Base-by-base conservation (phyloP, 2,888 invertebrate genomes). In the Notocelia uddmanniana region DNA sequence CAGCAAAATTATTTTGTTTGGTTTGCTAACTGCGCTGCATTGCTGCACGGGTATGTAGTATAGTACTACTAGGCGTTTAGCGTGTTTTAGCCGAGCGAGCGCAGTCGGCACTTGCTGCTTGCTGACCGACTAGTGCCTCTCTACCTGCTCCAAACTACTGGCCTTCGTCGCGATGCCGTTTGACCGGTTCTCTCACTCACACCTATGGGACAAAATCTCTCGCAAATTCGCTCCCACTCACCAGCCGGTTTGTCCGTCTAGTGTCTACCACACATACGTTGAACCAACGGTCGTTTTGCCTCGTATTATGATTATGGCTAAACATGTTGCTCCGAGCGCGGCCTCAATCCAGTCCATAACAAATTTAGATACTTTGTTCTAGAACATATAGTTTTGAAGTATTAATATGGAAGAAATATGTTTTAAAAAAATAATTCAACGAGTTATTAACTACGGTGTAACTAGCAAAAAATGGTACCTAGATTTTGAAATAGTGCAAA, bases 171-270 rank as follows among this genome's bases (percentile, higher is more conserved):
- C 86, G 90, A 91, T 91, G 90, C 85, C 76, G 92, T 89, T 84
- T 84, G 88, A 92, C 92, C 90, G 92, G 92, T 92, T 90, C 86
- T 87, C 89, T 84, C 81, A 84, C 90, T 89, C 88, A 84, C 88
- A 88, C 88, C 86, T 80, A 81, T 83, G 79, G 81, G 81, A 81
- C 79, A 74, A 77, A 80, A 81, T 82, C 77, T 80, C 84, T 91
- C 83, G 92, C 93, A 87, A 93, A 92, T 89, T 90, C 86, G 85
- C 89, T 88, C 86, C 87, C 85, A 89, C 88, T 84, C 72, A 66
- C 58, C 60, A 83, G 85, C 85, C 85, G 86, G 87, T 90, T 87
- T 84, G 86, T 83, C 85, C 82, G 83, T 83, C 84, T 82, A 86
- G 84, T 81, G 76, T 69, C 68, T 60, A 41, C 62, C 45, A 63